These are phyloP conservation scores for Cryptosula pallasiana DNA, from an alignment of 2,888 invertebrate genomes.

Conservation along the genomic window DNA sequence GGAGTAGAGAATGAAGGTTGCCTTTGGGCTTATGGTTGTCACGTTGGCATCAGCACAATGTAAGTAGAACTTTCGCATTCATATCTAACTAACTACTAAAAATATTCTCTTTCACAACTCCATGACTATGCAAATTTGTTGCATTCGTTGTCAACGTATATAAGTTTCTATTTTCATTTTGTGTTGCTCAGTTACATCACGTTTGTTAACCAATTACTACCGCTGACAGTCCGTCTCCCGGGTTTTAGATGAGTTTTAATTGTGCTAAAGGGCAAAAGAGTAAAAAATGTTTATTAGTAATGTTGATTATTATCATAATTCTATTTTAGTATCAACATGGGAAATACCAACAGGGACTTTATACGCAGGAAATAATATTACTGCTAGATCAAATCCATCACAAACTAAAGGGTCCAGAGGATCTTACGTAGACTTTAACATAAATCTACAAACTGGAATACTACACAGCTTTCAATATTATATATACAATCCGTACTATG, in stretches of 20 bases:
- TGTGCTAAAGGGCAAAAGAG: too few relatives aligned
- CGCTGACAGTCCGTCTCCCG: too few relatives aligned
- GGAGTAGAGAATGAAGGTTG: not conserved
- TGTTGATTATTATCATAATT: not conserved
- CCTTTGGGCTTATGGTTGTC: not conserved
- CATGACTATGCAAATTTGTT: too few relatives aligned
- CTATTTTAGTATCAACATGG: not conserved
- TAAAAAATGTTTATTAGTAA: too few relatives aligned
- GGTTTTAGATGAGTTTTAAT: too few relatives aligned
- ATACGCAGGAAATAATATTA: constrained; percentile 15
- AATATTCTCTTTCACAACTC: too few relatives aligned
- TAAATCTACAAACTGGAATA: not conserved
- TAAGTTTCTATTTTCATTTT: too few relatives aligned
- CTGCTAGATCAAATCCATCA: constrained; percentile 10
- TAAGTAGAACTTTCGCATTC: too few relatives aligned
- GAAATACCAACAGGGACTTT: constrained; percentile 10
- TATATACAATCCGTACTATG: constrained; percentile 17
- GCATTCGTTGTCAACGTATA: too few relatives aligned
- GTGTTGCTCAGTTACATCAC: too few relatives aligned
- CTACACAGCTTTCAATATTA: constrained; percentile 19
- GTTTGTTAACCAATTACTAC: too few relatives aligned
- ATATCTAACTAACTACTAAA: too few relatives aligned
- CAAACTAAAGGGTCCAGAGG: not conserved
- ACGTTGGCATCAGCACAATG: constrained; percentile 12
- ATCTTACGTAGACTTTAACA: constrained; percentile 23